Conservation (phyloP, 2,888 invertebrate species). For the Sphaerophoria rueppellii region DNA sequence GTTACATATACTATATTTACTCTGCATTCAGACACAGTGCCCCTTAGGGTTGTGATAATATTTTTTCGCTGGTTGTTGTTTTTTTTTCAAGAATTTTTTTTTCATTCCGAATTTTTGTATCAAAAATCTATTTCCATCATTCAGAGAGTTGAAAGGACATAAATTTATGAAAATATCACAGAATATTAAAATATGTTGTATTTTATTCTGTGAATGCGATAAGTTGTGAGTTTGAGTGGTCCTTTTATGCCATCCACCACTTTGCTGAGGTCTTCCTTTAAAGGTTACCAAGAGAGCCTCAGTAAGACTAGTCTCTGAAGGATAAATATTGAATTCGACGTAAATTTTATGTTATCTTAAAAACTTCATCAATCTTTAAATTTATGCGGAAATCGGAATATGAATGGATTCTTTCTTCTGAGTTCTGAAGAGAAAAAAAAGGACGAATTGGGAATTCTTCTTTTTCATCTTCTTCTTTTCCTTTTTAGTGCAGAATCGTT, state of each 20-base stretch:
- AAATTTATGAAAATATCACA: conserved; percentile 51
- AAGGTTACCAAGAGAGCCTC: not conserved
- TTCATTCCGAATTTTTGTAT: conserved; percentile 29
- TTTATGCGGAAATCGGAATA: conserved; percentile 16
- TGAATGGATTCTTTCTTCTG: conserved; percentile 8
- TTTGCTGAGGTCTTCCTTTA: not conserved
- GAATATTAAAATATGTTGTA: conserved; percentile 60
- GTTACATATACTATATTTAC: conserved; percentile 40
- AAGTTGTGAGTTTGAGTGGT: conserved; percentile 30
- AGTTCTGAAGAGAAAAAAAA: not conserved
- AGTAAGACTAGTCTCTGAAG: conserved; percentile 11
- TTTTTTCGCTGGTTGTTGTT: not conserved
- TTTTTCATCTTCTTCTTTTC: not conserved
- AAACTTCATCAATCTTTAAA: conserved; percentile 23
- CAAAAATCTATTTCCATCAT: conserved; percentile 64
- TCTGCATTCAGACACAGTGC: conserved; percentile 36
- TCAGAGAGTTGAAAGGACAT: conserved; percentile 17
- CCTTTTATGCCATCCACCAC: conserved; percentile 38
- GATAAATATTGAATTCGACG: conserved; percentile 33
- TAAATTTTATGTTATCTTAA: conserved; percentile 20
- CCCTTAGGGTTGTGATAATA: conserved; percentile 42
- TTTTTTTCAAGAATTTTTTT: conserved; percentile 3
- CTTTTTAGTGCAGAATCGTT: not conserved
- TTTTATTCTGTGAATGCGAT: conserved; percentile 48
- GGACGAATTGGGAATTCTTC: not conserved